Percentiles rank a stretch among this genome's conserved stretches.
Conservation (phyloP, 2,797 vertebrate genomes). For the Sternotherus odoratus region DNA sequence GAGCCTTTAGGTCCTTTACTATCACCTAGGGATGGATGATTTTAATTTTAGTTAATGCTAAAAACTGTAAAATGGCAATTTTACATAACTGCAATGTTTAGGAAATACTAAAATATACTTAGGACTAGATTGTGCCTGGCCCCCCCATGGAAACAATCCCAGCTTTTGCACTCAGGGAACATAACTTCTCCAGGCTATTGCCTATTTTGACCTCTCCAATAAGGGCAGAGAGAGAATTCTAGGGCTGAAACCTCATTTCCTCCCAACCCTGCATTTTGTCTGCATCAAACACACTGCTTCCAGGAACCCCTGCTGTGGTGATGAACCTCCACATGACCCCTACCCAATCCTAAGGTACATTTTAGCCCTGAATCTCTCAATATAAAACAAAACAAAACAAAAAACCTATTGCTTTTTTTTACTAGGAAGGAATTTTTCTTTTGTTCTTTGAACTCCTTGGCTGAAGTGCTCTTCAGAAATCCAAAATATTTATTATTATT, state of each 20-base stretch:
- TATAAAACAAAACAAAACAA: background rate
- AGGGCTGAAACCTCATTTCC: background rate
- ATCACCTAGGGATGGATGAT: background rate
- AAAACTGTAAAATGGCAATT: background rate
- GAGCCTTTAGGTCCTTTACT: background rate
- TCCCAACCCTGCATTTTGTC: background rate
- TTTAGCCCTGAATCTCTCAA: background rate
- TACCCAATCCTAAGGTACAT: background rate
- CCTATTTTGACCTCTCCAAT: background rate
- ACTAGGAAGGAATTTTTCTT: constrained; percentile 15
- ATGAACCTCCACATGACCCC: background rate
- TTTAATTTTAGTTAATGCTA: background rate
- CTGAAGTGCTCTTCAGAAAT: background rate
- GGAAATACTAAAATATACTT: background rate
- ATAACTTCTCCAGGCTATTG: background rate
- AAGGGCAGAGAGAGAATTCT: background rate
- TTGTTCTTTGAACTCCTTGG: constrained; percentile 31
- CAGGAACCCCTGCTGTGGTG: accelerated
- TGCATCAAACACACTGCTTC: background rate
- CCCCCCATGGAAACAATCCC: background rate
- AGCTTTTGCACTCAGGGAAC: background rate
- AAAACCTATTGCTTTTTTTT: no score
- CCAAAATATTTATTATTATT: background rate
- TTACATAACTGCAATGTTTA: background rate
- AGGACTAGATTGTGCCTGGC: background rate